A percentile compares a stretch with the other conserved stretches of the same genome.
phyloP scores from a whole-genome alignment of 2,888 invertebrate species.

The Synanthedon andrenaeformis region DNA sequence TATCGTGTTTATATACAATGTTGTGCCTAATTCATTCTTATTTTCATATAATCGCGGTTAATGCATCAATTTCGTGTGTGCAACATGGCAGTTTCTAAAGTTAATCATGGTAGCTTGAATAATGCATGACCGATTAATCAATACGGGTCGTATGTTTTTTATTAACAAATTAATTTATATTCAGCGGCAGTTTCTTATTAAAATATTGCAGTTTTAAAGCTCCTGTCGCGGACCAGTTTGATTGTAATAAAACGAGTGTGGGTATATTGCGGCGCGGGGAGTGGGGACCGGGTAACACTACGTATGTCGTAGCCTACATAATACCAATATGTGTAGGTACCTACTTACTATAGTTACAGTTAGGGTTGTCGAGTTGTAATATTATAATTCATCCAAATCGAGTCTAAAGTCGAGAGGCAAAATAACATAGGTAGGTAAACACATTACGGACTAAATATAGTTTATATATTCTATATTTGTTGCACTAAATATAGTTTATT shows the following conservation, averaged over 20 bases:
- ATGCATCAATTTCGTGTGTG: slow-evolving; percentile 14
- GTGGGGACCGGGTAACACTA: slow-evolving; percentile 13
- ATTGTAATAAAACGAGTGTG: slow-evolving; percentile 34
- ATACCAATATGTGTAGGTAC: not conserved
- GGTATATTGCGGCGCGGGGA: slow-evolving; percentile 18
- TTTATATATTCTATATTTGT: too few relatives aligned
- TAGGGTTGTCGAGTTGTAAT: too few relatives aligned
- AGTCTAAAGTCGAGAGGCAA: too few relatives aligned
- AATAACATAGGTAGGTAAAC: too few relatives aligned
- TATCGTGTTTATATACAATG: not conserved
- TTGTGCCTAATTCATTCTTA: slow-evolving; percentile 2
- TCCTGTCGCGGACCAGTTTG: slow-evolving; percentile 41
- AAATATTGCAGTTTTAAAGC: slow-evolving; percentile 56
- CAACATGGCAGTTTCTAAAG: slow-evolving; percentile 10
- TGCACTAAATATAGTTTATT: too few relatives aligned
- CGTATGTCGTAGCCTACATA: not conserved
- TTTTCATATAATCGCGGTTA: slow-evolving; percentile 25
- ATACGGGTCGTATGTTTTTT: slow-evolving; percentile 32
- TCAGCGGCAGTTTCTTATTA: slow-evolving; percentile 45
- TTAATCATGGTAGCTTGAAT: slow-evolving; percentile 37
- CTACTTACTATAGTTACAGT: not conserved
- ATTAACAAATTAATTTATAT: slow-evolving; percentile 47
- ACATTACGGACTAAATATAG: too few relatives aligned
- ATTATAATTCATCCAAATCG: too few relatives aligned
- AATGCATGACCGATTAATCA: slow-evolving; percentile 43